Evolutionary conservation across 2,797 vertebrate species (phyloP).

Genomic region (Linurgus olivaceus): DNA sequence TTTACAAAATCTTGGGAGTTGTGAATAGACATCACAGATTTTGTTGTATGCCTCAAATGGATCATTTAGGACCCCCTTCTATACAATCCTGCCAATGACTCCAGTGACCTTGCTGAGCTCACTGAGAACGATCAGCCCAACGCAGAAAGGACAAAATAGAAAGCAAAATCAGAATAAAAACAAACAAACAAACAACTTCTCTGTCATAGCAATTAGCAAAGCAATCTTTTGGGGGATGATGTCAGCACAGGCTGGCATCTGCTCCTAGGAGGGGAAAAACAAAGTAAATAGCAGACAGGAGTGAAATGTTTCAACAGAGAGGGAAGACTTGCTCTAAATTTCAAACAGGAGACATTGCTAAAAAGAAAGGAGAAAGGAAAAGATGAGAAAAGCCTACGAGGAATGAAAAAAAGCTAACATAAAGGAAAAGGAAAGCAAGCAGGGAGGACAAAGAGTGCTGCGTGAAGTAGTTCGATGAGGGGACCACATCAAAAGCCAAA

Average conservation of each 20-base stretch:
- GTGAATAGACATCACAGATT: not conserved
- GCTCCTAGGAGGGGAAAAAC: not conserved
- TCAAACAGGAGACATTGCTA: not conserved
- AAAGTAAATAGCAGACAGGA: not conserved
- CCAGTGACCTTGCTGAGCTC: not conserved
- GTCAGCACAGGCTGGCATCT: not conserved
- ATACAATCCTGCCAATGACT: not conserved
- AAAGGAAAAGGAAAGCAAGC: not conserved
- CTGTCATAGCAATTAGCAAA: not conserved
- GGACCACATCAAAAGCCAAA: not conserved
- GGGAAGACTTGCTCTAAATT: not conserved
- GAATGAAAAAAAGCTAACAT: not conserved
- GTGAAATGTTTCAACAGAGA: not conserved
- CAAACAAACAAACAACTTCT: not conserved
- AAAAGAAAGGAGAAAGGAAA: not conserved
- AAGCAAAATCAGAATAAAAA: not conserved
- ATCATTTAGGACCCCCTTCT: not conserved
- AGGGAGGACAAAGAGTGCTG: not conserved
- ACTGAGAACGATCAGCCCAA: not conserved
- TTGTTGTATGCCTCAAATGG: not conserved
- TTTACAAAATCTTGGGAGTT: not conserved
- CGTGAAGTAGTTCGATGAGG: not conserved
- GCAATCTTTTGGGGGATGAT: not conserved
- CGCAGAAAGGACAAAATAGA: not conserved
- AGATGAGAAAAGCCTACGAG: not conserved